Evolutionary conservation across 2,888 invertebrate genomes (phyloP).

Genomic region (Morinoia aosen): DNA sequence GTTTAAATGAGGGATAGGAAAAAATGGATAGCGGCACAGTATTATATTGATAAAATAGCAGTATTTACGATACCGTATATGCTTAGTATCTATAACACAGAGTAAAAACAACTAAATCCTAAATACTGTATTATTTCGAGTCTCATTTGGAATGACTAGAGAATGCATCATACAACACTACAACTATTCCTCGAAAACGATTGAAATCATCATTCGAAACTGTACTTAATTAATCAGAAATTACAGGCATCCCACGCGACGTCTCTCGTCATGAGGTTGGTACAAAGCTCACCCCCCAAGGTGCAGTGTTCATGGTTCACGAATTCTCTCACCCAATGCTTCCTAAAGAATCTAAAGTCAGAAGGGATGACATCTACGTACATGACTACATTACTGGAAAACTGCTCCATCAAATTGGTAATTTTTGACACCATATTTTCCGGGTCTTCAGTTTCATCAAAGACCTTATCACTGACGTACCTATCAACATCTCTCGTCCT

Average conservation of each 20-base stretch:
- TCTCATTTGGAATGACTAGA: no score
- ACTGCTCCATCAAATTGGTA: neutral
- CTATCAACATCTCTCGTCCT: neutral
- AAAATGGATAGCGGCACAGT: no score
- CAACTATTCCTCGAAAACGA: no score
- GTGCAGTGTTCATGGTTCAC: neutral
- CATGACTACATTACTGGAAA: neutral
- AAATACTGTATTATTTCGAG: no score
- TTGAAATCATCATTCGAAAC: no score
- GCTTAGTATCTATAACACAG: no score
- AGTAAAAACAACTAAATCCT: no score
- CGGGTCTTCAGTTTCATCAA: neutral
- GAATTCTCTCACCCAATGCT: constrained; percentile 23
- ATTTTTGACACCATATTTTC: neutral
- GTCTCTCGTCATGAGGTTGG: constrained; percentile 19
- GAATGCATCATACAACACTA: no score
- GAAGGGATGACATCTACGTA: constrained; percentile 8
- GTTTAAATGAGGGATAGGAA: no score
- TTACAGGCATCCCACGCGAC: constrained; percentile 40
- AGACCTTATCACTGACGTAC: neutral
- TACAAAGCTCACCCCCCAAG: neutral
- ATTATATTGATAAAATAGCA: no score
- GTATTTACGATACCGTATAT: no score
- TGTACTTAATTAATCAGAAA: neutral
- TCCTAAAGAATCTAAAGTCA: constrained; percentile 26